Base-by-base conservation (phyloP, 2,888 invertebrate species). In the Temnothorax ravouxi region DNA sequence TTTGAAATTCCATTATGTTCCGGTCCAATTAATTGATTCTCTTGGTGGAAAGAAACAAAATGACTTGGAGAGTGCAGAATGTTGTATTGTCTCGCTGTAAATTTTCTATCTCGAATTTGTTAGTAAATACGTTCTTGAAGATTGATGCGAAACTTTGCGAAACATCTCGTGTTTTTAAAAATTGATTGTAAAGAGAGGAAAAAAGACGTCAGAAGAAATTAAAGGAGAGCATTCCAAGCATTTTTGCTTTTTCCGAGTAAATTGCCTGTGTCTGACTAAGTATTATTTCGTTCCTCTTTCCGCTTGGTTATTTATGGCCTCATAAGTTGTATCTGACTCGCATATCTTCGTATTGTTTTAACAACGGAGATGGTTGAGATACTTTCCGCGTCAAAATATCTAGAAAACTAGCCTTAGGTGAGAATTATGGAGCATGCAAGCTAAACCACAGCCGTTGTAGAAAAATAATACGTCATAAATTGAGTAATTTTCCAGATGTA, bases 101-200 rank as follows among this genome's bases (percentile, higher is more conserved):
- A 72, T 80, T 80, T 80, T 80, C 79, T 59, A 79, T 72, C 79
- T 59, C 59, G 47, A 59, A 80, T 80, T 80, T 80, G 79, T 80
- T 72, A 59, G 79, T 47, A 59, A 72, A 80, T 80, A 50, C 77
- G 41, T 47, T 61, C 18, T 5, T 34, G 56, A 79, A 80, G 79
- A 80, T 80, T 72, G 79, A 80, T 80, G 59, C 47, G 59, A 72
- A 67, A 21, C 79, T 59, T 80, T 72, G 72, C 74, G 47, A 61
- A 72, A 72, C 18, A 72, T 47, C 5, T 5, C 1, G 72, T 72
- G 72, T 72, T 80, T 59, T 80, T 80, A 61, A 80, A 80, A 80
- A 80, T 80, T 80, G 79, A 80, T 72, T 11, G 59, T 47, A 41
- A 21, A 44, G 15, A 21, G 41, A 64, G 41, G 41, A 25, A 25